Conservation (phyloP, 2,888 invertebrate species). For the Octodonta nipae region DNA sequence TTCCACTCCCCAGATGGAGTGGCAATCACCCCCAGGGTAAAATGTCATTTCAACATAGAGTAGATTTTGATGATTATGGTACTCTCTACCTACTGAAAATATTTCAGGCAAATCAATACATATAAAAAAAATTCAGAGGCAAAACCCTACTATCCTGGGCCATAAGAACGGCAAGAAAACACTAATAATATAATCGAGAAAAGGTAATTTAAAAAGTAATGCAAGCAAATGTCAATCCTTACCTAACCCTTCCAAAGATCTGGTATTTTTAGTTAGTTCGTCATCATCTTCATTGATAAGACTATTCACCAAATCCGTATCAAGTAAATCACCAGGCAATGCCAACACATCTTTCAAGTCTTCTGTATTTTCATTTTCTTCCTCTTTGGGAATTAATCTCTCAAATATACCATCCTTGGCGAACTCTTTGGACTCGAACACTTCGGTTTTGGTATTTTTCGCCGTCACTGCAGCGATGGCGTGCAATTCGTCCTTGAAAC, state of each 20-base stretch:
- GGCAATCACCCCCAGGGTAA: background rate
- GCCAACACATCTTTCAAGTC: slow-evolving; percentile 53
- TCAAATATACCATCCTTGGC: slow-evolving; percentile 10
- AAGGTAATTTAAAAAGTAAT: slow-evolving; percentile 5
- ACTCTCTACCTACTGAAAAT: background rate
- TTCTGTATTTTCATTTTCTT: slow-evolving; percentile 42
- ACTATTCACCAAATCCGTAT: slow-evolving; percentile 52
- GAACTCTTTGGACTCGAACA: too few relatives aligned
- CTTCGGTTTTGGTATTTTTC: slow-evolving; percentile 30
- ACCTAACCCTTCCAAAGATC: slow-evolving; percentile 39
- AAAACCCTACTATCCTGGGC: too few relatives aligned
- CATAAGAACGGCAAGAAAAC: too few relatives aligned
- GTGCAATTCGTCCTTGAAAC: slow-evolving; percentile 61
- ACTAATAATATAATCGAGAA: background rate
- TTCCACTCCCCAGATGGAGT: slow-evolving; percentile 1
- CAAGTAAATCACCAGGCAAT: slow-evolving; percentile 49
- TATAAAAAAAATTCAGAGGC: background rate
- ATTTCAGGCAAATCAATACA: background rate
- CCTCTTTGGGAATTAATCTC: slow-evolving; percentile 15
- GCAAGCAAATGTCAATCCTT: slow-evolving; percentile 8
- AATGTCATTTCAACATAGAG: background rate
- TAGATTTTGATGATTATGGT: background rate
- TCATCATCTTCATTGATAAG: slow-evolving; percentile 51
- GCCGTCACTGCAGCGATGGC: slow-evolving; percentile 53
- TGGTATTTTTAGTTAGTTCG: slow-evolving; percentile 41